Conservation (phyloP, 23 tunicate species). For the Trididemnum nubilum region DNA sequence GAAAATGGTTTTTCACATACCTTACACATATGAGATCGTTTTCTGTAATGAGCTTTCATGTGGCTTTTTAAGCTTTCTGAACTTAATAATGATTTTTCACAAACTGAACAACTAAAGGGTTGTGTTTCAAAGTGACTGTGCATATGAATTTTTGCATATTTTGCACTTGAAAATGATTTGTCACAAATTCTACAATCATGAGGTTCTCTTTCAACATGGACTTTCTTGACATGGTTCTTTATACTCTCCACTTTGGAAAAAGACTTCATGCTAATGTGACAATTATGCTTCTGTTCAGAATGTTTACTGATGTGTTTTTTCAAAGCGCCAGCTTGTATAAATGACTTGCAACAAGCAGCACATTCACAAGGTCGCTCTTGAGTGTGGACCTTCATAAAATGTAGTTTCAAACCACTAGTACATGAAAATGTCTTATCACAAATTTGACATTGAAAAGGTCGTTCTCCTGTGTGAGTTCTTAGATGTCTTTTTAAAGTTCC, state of each 20-base stretch:
- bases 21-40: too few species aligned
- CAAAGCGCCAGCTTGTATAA: too few species aligned
- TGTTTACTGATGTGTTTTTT: not conserved
- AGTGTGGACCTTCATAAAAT: not conserved
- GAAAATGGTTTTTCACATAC: too few species aligned
- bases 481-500: not conserved
- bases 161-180: not conserved
- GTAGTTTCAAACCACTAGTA: not conserved
- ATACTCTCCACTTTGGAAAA: too few species aligned
- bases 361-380: not conserved
- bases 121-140: not conserved
- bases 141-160: not conserved
- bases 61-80: too few species aligned
- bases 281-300: too few species aligned
- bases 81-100: too few species aligned
- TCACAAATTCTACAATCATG: not conserved
- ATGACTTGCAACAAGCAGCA: not conserved
- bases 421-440: not conserved
- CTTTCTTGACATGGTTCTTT: too few species aligned
- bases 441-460: not conserved
- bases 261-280: too few species aligned
- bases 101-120: not conserved
- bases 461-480: not conserved
- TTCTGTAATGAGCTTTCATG: too few species aligned
- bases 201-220: not conserved